phyloP scores from a whole-genome alignment of 2,888 invertebrate species.

The Pseudoips prasinana region DNA sequence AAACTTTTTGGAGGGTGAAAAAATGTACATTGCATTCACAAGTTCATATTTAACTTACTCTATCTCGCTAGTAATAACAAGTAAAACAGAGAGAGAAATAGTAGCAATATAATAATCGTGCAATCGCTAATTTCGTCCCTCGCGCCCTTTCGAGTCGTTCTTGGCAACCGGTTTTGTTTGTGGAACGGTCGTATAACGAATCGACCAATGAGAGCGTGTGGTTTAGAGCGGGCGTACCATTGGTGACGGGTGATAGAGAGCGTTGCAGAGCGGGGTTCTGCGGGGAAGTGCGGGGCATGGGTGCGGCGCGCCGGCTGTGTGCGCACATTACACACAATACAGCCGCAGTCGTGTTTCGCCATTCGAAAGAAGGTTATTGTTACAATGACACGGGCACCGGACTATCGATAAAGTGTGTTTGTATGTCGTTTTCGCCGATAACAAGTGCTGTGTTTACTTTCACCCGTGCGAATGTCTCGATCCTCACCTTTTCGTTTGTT shows the following conservation, averaged over 20 bases:
- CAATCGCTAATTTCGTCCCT: constrained; percentile 70
- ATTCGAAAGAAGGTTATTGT: constrained; percentile 77
- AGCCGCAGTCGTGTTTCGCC: constrained; percentile 70
- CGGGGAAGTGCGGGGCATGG: constrained; percentile 58
- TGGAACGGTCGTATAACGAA: constrained; percentile 67
- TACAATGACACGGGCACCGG: constrained; percentile 74
- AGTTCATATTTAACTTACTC: constrained; percentile 36
- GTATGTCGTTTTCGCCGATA: constrained; percentile 81
- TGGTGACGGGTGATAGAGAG: constrained; percentile 65
- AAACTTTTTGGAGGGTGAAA: constrained; percentile 21
- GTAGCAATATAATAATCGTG: constrained; percentile 62
- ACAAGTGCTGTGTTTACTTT: constrained; percentile 82
- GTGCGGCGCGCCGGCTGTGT: constrained; percentile 59
- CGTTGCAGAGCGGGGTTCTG: constrained; percentile 34
- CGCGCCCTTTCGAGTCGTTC: constrained; percentile 74
- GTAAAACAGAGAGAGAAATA: constrained; percentile 49
- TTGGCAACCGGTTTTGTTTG: constrained; percentile 78
- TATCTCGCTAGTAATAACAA: constrained; percentile 25
- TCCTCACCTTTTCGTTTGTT: constrained; percentile 77
- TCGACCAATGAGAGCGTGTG: constrained; percentile 55
- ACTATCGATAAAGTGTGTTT: constrained; percentile 82
- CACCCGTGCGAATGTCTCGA: constrained; percentile 80
- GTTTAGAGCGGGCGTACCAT: constrained; percentile 66
- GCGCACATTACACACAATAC: constrained; percentile 43
- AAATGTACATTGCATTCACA: constrained; percentile 24